A percentile compares a stretch with the other conserved stretches of the same genome.
These are phyloP conservation scores for Crocidura indochinensis DNA, from an alignment of 2,797 vertebrate genomes.

Conservation along the genomic window DNA sequence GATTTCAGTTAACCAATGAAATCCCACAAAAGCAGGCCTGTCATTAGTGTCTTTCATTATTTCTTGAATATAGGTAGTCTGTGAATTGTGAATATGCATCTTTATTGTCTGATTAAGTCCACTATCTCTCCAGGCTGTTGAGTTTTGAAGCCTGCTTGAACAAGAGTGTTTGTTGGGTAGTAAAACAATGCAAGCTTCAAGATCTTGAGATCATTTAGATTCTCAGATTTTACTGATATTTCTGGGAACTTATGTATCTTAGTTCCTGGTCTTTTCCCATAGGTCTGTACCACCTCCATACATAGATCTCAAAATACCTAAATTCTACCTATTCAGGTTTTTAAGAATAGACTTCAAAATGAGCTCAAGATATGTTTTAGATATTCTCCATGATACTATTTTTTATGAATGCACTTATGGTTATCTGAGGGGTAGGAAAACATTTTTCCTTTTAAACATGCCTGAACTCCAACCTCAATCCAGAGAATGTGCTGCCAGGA, in stretches of 20 bases:
- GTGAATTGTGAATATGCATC: neutral
- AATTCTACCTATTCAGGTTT: neutral
- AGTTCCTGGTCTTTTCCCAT: constrained; percentile 15
- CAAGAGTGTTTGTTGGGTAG: constrained; percentile 92
- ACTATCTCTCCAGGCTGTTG: constrained; percentile 82
- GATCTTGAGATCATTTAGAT: neutral
- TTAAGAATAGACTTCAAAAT: neutral
- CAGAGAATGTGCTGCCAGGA: neutral
- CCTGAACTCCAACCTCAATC: neutral
- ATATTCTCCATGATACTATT: neutral
- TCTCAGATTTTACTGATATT: neutral
- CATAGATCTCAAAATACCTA: neutral
- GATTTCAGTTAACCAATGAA: neutral
- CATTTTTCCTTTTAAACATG: neutral
- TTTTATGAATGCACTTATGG: constrained; percentile 3
- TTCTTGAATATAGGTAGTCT: constrained; percentile 7
- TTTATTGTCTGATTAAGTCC: constrained; percentile 15
- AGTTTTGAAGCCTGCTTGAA: constrained; percentile 87
- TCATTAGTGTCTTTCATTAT: neutral
- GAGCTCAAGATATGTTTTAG: constrained; percentile 24
- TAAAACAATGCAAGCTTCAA: constrained; percentile 33
- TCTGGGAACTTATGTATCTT: neutral
- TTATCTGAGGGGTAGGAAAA: constrained; percentile 20
- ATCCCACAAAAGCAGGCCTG: neutral
- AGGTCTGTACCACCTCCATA: neutral